Percentiles rank a stretch among this genome's conserved stretches.
Evolutionary conservation across 1,140 invertebrate genomes (phyloP).

Genomic region (Microplitis mediator): DNA sequence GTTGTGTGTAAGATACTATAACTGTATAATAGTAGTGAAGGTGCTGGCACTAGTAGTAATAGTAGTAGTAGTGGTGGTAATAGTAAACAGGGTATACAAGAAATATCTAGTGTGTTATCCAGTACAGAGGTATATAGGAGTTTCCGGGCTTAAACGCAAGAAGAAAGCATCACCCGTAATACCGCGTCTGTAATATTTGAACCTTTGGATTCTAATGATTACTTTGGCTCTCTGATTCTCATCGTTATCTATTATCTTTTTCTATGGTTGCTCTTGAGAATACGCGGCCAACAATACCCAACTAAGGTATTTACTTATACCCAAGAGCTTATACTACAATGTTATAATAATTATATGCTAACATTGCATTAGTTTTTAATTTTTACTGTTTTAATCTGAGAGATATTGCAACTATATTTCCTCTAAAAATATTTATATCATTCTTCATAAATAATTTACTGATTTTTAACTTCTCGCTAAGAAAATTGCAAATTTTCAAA

Average conservation of each 20-base stretch:
- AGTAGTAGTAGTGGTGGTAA: no score
- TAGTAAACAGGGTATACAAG: neutral
- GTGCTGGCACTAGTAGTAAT: no score
- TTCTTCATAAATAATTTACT: no score
- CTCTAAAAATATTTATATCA: no score
- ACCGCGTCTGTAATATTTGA: conserved; percentile 42
- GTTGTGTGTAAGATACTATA: neutral
- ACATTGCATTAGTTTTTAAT: no score
- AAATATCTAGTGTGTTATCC: neutral
- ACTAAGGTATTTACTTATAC: conserved; percentile 18
- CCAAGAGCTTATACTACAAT: neutral
- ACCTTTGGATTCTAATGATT: conserved; percentile 23
- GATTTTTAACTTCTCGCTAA: no score
- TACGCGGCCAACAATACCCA: conserved; percentile 23
- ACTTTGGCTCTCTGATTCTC: conserved; percentile 2
- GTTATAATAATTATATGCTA: no score
- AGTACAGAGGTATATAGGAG: neutral
- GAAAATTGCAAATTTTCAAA: no score
- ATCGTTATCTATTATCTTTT: neutral
- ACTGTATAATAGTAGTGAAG: no score
- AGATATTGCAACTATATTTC: no score
- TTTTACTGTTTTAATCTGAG: no score
- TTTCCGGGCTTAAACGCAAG: conserved; percentile 22
- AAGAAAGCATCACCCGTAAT: conserved; percentile 19
- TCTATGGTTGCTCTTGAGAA: conserved; percentile 22